phyloP scores from a whole-genome alignment of 2,113 vertebrate genomes.

The Scomber japonicus region DNA sequence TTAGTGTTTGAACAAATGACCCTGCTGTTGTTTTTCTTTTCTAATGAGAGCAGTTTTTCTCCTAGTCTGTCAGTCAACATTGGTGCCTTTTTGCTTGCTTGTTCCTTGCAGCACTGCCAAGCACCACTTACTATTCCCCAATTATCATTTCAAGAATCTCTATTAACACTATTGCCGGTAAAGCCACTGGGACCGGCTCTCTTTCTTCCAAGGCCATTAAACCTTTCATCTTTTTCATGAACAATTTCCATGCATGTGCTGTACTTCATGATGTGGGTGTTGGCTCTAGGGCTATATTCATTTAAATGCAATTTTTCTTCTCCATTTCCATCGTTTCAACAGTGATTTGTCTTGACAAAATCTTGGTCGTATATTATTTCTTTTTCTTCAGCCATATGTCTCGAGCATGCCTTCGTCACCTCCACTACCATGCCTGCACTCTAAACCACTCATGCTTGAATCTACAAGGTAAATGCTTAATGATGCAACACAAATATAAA shows the following conservation, averaged over 20 bases:
- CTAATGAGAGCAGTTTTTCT: not conserved
- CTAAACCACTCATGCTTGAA: not conserved
- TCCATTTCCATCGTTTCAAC: not conserved
- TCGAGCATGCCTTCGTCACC: too few species aligned
- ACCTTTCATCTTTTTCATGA: slow-evolving; percentile 7
- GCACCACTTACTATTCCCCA: not conserved
- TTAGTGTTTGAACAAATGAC: not conserved
- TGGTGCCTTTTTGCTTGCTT: not conserved
- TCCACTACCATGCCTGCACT: too few species aligned
- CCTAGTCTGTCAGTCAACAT: not conserved
- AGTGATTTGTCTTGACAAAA: not conserved
- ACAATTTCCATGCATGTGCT: slow-evolving; percentile 6
- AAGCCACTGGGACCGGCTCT: not conserved
- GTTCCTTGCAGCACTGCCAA: not conserved
- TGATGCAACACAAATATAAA: too few species aligned
- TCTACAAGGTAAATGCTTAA: not conserved
- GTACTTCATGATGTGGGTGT: not conserved
- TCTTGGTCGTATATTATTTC: not conserved
- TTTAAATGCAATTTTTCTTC: not conserved
- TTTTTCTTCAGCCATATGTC: not conserved
- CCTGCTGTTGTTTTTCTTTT: not conserved
- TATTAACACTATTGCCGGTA: not conserved
- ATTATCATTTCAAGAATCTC: slow-evolving; percentile 5
- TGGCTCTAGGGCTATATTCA: not conserved
- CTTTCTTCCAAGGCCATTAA: slow-evolving; percentile 12